Conservation (phyloP, 2,797 vertebrate species). For the Brachymystax lenok region DNA sequence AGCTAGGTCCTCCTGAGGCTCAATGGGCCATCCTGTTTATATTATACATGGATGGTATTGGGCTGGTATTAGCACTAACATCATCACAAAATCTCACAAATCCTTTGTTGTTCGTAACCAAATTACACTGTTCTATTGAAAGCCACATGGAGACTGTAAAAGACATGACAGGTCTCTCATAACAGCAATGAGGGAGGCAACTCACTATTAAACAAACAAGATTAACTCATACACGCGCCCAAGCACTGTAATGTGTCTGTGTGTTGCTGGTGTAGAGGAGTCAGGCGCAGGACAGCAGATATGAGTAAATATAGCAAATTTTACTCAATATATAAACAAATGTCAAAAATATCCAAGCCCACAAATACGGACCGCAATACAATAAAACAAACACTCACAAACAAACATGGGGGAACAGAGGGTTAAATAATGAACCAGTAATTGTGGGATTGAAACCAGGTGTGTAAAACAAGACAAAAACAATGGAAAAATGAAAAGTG, state of each 20-base stretch:
- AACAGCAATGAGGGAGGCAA: background rate
- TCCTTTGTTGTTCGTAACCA: background rate
- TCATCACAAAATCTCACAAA: background rate
- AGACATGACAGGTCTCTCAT: constrained; percentile 17
- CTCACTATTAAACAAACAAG: background rate
- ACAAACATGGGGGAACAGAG: too few relatives aligned
- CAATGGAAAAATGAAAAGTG: too few relatives aligned
- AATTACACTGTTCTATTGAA: background rate
- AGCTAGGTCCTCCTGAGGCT: constrained; percentile 12
- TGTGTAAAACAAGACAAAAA: too few relatives aligned
- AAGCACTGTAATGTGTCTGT: background rate
- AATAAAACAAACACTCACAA: too few relatives aligned
- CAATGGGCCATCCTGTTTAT: background rate
- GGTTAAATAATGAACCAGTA: too few relatives aligned
- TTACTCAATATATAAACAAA: too few relatives aligned
- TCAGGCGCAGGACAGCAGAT: too few relatives aligned
- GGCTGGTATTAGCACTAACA: background rate
- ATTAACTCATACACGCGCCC: background rate
- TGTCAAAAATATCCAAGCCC: too few relatives aligned
- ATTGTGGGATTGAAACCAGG: too few relatives aligned
- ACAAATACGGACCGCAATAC: too few relatives aligned
- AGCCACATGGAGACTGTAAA: constrained; percentile 18
- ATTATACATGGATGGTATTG: background rate
- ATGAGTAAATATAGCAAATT: too few relatives aligned
- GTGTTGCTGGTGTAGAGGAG: too few relatives aligned